phyloP scores from a whole-genome alignment of 2,113 vertebrate species.

The Myrmecobius fasciatus region DNA sequence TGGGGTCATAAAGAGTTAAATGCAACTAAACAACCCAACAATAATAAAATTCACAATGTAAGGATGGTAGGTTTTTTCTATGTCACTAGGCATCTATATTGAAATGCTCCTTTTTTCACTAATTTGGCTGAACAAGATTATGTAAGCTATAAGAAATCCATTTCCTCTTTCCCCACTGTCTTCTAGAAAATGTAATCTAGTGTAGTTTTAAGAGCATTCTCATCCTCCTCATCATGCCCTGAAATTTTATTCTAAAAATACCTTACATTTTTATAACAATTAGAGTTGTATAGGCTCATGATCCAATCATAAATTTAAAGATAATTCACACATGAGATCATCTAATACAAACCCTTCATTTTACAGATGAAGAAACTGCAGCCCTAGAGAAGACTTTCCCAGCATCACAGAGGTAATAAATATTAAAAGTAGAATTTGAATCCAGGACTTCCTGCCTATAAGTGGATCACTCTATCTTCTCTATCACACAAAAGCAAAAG shows the following conservation, averaged over 20 bases:
- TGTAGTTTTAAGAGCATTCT: neutral
- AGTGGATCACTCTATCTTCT: neutral
- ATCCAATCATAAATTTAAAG: neutral
- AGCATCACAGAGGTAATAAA: neutral
- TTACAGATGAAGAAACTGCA: neutral
- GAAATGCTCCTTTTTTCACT: neutral
- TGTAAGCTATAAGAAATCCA: neutral
- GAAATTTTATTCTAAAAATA: neutral
- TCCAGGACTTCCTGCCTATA: neutral
- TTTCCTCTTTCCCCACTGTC: neutral
- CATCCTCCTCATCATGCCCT: neutral
- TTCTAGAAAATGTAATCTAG: neutral
- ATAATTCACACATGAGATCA: neutral
- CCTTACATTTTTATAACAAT: neutral
- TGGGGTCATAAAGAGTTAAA: too few species aligned
- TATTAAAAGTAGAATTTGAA: neutral
- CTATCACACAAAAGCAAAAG: neutral
- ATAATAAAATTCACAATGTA: neutral
- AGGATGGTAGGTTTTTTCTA: neutral
- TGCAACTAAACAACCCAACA: neutral
- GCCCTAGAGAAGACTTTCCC: neutral
- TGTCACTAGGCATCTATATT: neutral
- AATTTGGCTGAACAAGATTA: neutral
- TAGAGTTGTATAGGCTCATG: neutral
- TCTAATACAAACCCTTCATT: neutral